Percentiles rank a stretch among this genome's conserved stretches.
Evolutionary conservation across 1,140 invertebrate genomes (phyloP).

Genomic region (Apolygus lucorum): DNA sequence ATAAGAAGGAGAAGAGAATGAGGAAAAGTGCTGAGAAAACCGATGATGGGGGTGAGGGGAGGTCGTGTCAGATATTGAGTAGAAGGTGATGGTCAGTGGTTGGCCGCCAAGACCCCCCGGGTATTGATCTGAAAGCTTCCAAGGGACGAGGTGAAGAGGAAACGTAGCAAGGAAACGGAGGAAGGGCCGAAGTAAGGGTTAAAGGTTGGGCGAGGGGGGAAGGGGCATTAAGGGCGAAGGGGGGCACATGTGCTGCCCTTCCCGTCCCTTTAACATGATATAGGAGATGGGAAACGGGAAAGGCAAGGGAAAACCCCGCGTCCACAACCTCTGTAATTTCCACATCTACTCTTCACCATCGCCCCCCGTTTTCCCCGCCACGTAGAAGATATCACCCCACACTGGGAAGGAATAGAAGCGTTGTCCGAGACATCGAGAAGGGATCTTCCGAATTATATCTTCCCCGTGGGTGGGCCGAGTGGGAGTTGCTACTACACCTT

Average conservation of each 20-base stretch:
- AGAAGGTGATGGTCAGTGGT: conserved; percentile 18
- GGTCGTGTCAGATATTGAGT: conserved; percentile 18
- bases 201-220: too few species aligned
- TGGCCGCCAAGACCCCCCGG: conserved; percentile 15
- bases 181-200: background rate
- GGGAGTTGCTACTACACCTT: conserved; percentile 8
- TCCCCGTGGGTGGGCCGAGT: too few species aligned
- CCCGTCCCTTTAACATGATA: conserved; percentile 13
- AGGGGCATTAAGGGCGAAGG: too few species aligned
- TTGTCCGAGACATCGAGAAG: too few species aligned
- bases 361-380: too few species aligned
- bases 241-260: conserved; percentile 11
- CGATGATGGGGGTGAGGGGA: background rate
- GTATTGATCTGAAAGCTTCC: conserved; percentile 12
- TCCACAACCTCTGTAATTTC: too few species aligned
- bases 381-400: too few species aligned
- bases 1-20: background rate
- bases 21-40: background rate
- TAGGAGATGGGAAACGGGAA: conserved; percentile 52
- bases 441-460: background rate
- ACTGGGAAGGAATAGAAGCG: too few species aligned
- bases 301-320: too few species aligned
- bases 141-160: background rate
- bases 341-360: too few species aligned
- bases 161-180: background rate